Base-by-base conservation (phyloP, 2,888 invertebrate genomes). In the Nemotelus nigrinus region DNA sequence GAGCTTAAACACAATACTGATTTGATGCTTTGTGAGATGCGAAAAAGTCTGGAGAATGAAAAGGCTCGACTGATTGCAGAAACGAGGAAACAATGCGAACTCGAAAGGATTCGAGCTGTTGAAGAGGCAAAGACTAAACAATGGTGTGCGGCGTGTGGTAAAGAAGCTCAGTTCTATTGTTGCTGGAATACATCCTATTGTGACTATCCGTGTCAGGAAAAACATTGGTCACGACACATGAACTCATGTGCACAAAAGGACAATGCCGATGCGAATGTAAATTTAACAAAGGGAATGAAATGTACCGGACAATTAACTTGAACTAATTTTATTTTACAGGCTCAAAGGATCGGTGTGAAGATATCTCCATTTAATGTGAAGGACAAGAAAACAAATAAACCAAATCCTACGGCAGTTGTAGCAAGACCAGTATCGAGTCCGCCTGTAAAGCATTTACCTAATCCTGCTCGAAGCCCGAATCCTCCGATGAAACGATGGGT, bases 131-230 rank as follows among this genome's bases (percentile, higher is more conserved):
- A 97, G 88, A 90, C 92, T 60, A 96, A 95, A 84, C 96, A 96
- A 85, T 98, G 97, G 97, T 98, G 98, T 86, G 93, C 94, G 0
- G 90, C 92, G 84, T 98, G 98, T 87, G 90, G 91, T 58, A 93
- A 93, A 81, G 97, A 97, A 86, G 96, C 97, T 0, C 92, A 94
- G 82, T 95, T 96, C 86, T 96, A 96, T 87, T 98, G 98, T 84
- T 98, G 98, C 85, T 98, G 97, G 97, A 97, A 97, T 88, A 97
- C 97, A 0, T 93, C 96, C 75, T 98, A 98, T 87, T 98, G 97
- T 87, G 94, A 95, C 88, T 93, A 94, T 85, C 90, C 92, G 2
- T 97, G 97, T 83, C 97, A 97, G 87, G 92, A 94, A 83, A 89
- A 92, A 81, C 96, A 97, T 86, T 97, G 97, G 97, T 87, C 92